These are phyloP conservation scores for Magallana nippona DNA, from an alignment of 2,888 invertebrate genomes.

Conservation along the genomic window DNA sequence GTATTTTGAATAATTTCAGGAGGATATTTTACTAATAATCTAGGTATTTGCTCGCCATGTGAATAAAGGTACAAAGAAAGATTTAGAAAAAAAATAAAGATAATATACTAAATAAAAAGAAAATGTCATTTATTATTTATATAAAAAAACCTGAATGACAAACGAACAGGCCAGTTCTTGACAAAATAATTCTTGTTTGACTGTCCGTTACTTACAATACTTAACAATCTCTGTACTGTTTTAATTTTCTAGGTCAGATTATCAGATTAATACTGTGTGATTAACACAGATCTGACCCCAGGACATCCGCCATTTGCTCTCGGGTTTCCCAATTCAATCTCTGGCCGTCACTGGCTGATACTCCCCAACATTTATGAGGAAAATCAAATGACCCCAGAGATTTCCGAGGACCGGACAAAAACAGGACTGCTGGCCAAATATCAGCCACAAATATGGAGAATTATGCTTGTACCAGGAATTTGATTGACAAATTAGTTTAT, in stretches of 20 bases:
- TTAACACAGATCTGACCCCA: slow-evolving; percentile 26
- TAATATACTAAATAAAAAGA: too few species aligned
- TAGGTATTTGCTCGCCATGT: neutral
- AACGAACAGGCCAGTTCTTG: too few species aligned
- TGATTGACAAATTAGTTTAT: slow-evolving; percentile 50
- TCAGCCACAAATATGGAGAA: slow-evolving; percentile 20
- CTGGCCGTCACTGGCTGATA: neutral
- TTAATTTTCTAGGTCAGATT: slow-evolving; percentile 6
- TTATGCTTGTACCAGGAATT: slow-evolving; percentile 10
- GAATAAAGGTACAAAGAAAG: neutral
- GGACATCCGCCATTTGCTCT: neutral
- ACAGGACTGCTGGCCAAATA: neutral
- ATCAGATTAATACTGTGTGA: neutral
- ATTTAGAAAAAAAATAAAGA: too few species aligned
- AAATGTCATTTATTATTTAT: too few species aligned
- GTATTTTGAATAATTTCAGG: neutral
- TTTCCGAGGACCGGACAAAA: slow-evolving; percentile 46
- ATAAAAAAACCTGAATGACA: too few species aligned
- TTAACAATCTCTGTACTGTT: neutral
- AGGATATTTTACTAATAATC: neutral
- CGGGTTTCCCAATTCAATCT: slow-evolving; percentile 20
- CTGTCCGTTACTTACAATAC: too few species aligned
- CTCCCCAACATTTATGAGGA: slow-evolving; percentile 29
- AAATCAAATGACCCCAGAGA: slow-evolving; percentile 49
- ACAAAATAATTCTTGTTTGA: too few species aligned